phyloP scores from a whole-genome alignment of 2,888 invertebrate species.

The Ypsolopha scabrella region DNA sequence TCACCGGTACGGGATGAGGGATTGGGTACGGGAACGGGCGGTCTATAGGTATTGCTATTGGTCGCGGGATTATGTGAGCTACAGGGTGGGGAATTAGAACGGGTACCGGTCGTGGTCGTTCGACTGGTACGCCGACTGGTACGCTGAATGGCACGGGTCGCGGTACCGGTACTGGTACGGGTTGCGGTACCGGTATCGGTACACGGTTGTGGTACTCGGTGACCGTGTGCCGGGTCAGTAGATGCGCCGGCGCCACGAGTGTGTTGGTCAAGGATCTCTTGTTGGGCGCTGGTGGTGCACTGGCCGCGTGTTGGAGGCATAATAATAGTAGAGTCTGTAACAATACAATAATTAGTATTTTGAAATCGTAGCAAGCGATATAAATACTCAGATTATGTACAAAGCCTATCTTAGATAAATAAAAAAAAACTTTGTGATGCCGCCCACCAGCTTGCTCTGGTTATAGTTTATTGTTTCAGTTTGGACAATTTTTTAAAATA shows the following conservation, averaged over 20 bases:
- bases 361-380: too few species aligned
- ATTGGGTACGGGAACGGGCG: constrained; percentile 68
- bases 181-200: constrained; percentile 63
- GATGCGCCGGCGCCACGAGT: constrained; percentile 11
- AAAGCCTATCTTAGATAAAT: too few species aligned
- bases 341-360: not conserved
- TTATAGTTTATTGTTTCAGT: too few species aligned
- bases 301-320: constrained; percentile 13
- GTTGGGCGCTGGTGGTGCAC: constrained; percentile 15
- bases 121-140: constrained; percentile 55
- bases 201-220: constrained; percentile 60
- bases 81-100: constrained; percentile 54
- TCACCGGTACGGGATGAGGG: constrained; percentile 63
- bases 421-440: too few species aligned
- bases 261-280: constrained; percentile 10
- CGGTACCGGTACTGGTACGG: constrained; percentile 59
- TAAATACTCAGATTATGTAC: too few species aligned
- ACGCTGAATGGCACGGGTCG: constrained; percentile 60
- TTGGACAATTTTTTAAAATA: too few species aligned
- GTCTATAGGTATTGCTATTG: constrained; percentile 58
- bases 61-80: constrained; percentile 45
- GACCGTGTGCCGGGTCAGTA: constrained; percentile 46
- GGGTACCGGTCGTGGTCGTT: constrained; percentile 40
- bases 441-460: too few species aligned
- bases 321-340: constrained; percentile 29